A percentile compares a stretch with the other conserved stretches of the same genome.
Conservation (phyloP, 2,888 invertebrate species). For the Heterodera filipjevi region DNA sequence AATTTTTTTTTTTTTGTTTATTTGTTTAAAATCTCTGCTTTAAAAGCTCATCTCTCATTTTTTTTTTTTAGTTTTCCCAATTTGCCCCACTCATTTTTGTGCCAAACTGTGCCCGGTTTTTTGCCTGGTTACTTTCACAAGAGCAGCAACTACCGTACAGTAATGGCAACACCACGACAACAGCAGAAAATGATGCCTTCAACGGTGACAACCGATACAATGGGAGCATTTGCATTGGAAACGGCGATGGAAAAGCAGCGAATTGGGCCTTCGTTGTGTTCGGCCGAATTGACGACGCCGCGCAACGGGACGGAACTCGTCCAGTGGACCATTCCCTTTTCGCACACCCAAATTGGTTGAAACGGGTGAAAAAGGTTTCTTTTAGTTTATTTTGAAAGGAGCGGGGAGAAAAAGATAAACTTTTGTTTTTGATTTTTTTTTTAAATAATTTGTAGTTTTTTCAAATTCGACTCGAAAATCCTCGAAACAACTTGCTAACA, state of each 20-base stretch:
- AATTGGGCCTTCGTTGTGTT: not conserved
- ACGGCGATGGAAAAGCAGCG: no score
- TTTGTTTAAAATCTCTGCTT: no score
- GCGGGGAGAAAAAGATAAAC: no score
- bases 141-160: not conserved
- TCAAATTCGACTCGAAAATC: no score
- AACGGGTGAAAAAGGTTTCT: not conserved
- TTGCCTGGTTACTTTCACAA: not conserved
- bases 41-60: not conserved
- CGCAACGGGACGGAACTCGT: not conserved
- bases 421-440: not conserved
- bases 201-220: not conserved
- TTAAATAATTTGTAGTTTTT: no score
- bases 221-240: no score
- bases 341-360: not conserved
- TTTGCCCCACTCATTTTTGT: not conserved
- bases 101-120: not conserved
- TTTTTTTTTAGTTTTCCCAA: not conserved
- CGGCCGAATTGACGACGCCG: not conserved
- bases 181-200: not conserved
- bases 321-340: not conserved
- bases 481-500: no score
- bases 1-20: no score
- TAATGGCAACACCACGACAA: no score
- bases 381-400: no score